Conservation (phyloP, 2,797 vertebrate genomes). For the Aulostomus chinensis region DNA sequence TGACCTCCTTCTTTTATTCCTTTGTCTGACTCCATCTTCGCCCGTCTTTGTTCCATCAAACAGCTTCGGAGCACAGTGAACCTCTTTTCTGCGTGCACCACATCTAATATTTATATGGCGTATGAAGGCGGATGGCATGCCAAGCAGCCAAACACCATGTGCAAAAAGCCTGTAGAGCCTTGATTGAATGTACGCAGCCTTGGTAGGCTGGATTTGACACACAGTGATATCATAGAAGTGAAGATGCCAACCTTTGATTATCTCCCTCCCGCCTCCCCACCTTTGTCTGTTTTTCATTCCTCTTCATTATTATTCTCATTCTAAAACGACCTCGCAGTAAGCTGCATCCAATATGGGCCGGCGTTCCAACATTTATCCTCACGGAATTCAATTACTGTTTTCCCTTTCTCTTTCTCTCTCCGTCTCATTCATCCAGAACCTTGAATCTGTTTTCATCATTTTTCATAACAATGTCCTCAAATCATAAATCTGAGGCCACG, state of each 20-base stretch:
- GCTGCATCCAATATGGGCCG: conserved; percentile 32
- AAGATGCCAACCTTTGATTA: conserved; percentile 38
- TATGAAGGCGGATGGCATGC: conserved; percentile 33
- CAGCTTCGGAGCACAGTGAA: conserved; percentile 22
- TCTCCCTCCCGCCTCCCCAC: conserved; percentile 1
- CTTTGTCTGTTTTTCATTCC: conserved; percentile 20
- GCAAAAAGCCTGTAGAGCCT: conserved; percentile 17
- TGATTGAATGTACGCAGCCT: conserved; percentile 31
- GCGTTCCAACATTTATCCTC: conserved; percentile 52
- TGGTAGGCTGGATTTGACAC: conserved; percentile 37
- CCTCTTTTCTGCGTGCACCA: conserved; percentile 23
- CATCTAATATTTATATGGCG: conserved; percentile 51
- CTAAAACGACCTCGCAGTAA: conserved; percentile 34
- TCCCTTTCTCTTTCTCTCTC: conserved; percentile 1
- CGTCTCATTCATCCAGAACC: conserved; percentile 41
- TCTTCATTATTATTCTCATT: conserved; percentile 53
- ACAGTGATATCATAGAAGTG: conserved; percentile 10
- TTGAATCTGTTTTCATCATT: conserved; percentile 50
- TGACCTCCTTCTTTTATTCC: conserved; percentile 6
- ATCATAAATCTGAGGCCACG: conserved; percentile 50
- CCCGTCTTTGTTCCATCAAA: conserved; percentile 25
- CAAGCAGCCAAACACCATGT: conserved; percentile 18
- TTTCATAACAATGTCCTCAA: conserved; percentile 49
- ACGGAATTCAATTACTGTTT: conserved; percentile 65
- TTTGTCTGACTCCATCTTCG: conserved; percentile 7